Evolutionary conservation across 1,140 invertebrate genomes (phyloP).

Genomic region (Anastatus disparis): DNA sequence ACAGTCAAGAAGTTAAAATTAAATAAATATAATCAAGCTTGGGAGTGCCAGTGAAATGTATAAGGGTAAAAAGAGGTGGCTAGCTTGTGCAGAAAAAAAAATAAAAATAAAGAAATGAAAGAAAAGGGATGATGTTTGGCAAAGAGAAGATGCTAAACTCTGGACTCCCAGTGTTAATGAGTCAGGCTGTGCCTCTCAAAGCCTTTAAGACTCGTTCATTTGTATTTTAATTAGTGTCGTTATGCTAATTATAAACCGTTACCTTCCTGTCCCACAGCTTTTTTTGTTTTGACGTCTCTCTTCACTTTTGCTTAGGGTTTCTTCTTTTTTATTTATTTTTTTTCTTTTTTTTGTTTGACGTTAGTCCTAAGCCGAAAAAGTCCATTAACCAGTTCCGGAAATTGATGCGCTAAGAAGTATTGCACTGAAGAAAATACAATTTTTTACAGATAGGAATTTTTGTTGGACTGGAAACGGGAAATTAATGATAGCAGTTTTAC

Average conservation of each 20-base stretch:
- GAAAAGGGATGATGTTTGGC: too few species aligned
- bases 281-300: slow-evolving; percentile 53
- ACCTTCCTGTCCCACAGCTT: slow-evolving; percentile 61
- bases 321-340: slow-evolving; percentile 13
- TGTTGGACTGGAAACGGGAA: neutral
- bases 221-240: slow-evolving; percentile 70
- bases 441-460: neutral
- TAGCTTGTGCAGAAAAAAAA: neutral
- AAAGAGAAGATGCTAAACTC: slow-evolving; percentile 4
- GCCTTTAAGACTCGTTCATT: slow-evolving; percentile 66
- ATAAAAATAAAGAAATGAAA: too few species aligned
- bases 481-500: too few species aligned
- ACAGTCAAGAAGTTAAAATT: too few species aligned
- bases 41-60: slow-evolving; percentile 54
- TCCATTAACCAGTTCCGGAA: slow-evolving; percentile 10
- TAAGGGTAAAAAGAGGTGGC: too few species aligned
- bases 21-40: slow-evolving; percentile 60
- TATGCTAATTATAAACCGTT: slow-evolving; percentile 67
- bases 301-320: neutral
- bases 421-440: neutral
- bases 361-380: neutral
- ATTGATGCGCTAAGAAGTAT: slow-evolving; percentile 8
- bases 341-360: neutral
- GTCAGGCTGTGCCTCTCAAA: slow-evolving; percentile 55
- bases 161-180: slow-evolving; percentile 62